A percentile compares a stretch with the other conserved stretches of the same genome.
phyloP scores from a whole-genome alignment of 2,888 invertebrate genomes.

The Sarcophaga rosellei region DNA sequence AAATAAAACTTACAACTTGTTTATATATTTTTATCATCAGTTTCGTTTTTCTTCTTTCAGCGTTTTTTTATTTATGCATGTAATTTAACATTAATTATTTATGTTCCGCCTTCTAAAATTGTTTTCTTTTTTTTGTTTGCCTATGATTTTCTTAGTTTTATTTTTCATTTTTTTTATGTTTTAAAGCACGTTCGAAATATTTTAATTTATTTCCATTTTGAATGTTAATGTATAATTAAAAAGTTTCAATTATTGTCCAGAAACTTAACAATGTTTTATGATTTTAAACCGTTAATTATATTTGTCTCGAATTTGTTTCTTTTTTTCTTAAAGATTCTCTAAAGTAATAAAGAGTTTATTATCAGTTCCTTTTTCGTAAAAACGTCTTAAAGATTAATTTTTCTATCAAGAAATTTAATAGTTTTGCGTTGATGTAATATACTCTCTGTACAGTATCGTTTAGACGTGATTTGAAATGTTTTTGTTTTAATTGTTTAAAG shows the following conservation, averaged over 20 bases:
- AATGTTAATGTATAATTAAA: background rate
- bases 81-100: conserved; percentile 14
- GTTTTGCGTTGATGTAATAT: background rate
- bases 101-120: conserved; percentile 38
- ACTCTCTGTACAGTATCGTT: background rate
- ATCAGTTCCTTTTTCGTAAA: too few species aligned
- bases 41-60: conserved; percentile 48
- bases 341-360: too few species aligned
- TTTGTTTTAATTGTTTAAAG: background rate
- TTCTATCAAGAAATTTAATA: too few species aligned
- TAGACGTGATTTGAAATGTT: background rate
- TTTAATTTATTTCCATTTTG: conserved; percentile 14
- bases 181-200: conserved; percentile 39
- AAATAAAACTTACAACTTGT: conserved; percentile 53
- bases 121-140: conserved; percentile 39
- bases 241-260: background rate
- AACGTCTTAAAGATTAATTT: too few species aligned
- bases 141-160: conserved; percentile 40
- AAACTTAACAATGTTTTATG: too few species aligned
- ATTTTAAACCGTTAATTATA: too few species aligned
- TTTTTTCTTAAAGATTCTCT: too few species aligned
- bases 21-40: conserved; percentile 49
- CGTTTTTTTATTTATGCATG: conserved; percentile 57
- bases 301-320: too few species aligned
- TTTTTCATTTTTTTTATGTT: conserved; percentile 36